A percentile compares a stretch with the other conserved stretches of the same genome.
These are phyloP conservation scores for Amiota minor DNA, from an alignment of 2,888 invertebrate genomes.

Conservation along the genomic window DNA sequence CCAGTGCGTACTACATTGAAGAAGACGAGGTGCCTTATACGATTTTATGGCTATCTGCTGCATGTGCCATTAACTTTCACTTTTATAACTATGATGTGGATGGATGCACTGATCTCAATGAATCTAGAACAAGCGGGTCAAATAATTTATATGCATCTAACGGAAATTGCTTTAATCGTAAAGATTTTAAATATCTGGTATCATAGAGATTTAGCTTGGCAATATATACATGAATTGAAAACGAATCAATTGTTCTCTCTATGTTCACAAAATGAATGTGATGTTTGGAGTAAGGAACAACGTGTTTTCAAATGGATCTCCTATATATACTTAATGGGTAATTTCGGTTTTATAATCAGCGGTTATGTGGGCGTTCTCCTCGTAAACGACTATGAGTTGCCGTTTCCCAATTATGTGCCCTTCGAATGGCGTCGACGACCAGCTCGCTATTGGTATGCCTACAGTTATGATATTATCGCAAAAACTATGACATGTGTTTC, in stretches of 20 bases:
- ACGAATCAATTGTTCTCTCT: conserved; percentile 39
- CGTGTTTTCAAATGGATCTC: conserved; percentile 47
- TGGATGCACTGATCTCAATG: conserved; percentile 51
- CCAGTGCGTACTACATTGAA: conserved; percentile 41
- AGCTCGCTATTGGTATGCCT: conserved; percentile 55
- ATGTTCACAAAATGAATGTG: conserved; percentile 41
- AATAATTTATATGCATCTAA: conserved; percentile 62
- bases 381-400: conserved; percentile 52
- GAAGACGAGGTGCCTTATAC: conserved; percentile 21
- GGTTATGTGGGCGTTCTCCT: conserved; percentile 47
- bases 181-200: conserved; percentile 63
- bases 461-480: conserved; percentile 52
- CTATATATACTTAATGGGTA: conserved; percentile 43
- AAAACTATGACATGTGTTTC: conserved; percentile 54
- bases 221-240: conserved; percentile 50
- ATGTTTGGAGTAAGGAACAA: conserved; percentile 53
- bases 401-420: conserved; percentile 64
- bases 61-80: conserved; percentile 56
- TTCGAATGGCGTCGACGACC: conserved; percentile 60
- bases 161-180: conserved; percentile 54
- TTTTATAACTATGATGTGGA: conserved; percentile 57
- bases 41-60: conserved; percentile 46
- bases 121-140: conserved; percentile 61
- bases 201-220: conserved; percentile 41
- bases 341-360: conserved; percentile 45